These are phyloP conservation scores for Lycaon pictus DNA, from an alignment of 2,113 vertebrate species.

Conservation along the genomic window DNA sequence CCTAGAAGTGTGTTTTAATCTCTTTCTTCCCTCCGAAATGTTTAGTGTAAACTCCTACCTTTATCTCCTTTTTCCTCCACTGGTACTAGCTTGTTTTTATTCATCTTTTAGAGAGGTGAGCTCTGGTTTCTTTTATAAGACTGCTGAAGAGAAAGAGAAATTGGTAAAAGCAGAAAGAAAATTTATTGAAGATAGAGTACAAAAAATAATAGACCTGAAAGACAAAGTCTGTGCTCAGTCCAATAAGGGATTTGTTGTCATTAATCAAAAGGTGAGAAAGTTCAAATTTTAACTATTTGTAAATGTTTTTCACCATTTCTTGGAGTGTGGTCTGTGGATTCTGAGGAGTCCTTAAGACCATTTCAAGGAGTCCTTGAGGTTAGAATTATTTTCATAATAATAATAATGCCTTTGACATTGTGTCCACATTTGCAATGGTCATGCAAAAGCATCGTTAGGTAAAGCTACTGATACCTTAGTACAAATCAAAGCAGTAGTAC, in stretches of 20 bases:
- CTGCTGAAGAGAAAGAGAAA: slow-evolving; percentile 95
- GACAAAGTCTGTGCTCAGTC: slow-evolving; percentile 91
- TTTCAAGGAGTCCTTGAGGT: neutral
- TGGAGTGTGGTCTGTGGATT: neutral
- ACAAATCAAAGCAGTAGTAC: neutral
- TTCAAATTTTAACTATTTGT: slow-evolving; percentile 49
- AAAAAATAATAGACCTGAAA: slow-evolving; percentile 96
- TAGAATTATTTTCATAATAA: slow-evolving; percentile 44
- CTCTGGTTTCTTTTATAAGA: slow-evolving; percentile 99
- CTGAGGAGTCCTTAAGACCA: neutral
- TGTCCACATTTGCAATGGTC: neutral
- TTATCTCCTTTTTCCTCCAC: neutral
- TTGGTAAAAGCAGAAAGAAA: slow-evolving; percentile 96
- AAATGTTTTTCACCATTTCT: slow-evolving; percentile 38
- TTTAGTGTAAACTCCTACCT: slow-evolving; percentile 25
- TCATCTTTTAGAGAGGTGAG: slow-evolving; percentile 92
- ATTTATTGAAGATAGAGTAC: slow-evolving; percentile 96
- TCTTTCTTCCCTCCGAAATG: neutral
- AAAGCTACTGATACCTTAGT: neutral
- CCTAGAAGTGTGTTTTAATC: neutral
- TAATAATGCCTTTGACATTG: neutral
- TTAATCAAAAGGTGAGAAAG: slow-evolving; percentile 98
- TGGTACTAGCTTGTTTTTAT: slow-evolving; percentile 41
- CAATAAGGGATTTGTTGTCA: slow-evolving; percentile 95
- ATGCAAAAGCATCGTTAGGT: neutral